Evolutionary conservation across 2,113 vertebrate species (phyloP), one percentile per base, ranked within the genome.

Genomic region (Crypturellus undulatus): DNA sequence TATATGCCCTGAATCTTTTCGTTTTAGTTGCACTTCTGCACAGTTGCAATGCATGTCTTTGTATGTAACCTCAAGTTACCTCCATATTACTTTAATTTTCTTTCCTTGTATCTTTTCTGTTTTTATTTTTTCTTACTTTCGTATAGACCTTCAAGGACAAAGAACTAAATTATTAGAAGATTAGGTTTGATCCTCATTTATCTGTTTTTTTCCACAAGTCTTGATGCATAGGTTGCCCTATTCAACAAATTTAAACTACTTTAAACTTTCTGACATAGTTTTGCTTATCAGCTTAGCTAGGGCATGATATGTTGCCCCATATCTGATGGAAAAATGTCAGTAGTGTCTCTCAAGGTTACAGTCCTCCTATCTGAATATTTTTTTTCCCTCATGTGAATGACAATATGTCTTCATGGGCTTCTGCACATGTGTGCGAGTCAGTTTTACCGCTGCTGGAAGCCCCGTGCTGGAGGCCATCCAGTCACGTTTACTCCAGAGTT

Each of bases 271-370:
- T 87, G 62, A 45, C 67, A 30, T 45, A 73, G 64, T 42, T 94
- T 79, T 94, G 75, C 94, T 94, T 90, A 78, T 69, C 89, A 64
- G 90, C 77, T 87, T 82, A 88, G 80, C 77, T 72, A 81, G 54
- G 70, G 42, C 42, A 82, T 47, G 80, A 63, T 24, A 47, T 51
- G 47, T 68, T 90, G 67, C 80, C 91, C 84, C 47, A 92, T 65
- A 93, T 70, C 77, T 95, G 49, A 59, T 90, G 47, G 8, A 84
- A 73, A 92, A 93, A 89, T 49, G 77, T 19, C 64, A 68, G 47
- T 15, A 62, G 71, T 40, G 45, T 36, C 76, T 84, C 87, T 91
- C 58, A 75, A 79, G 73, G 64, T 91, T 60, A 62, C 75, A 84
- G 92, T 92, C 45, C 60, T 91, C 76, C 68, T 38, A 58, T 92